Evolutionary conservation across 2,113 vertebrate genomes (phyloP).

Genomic region (Oryzias melastigma): DNA sequence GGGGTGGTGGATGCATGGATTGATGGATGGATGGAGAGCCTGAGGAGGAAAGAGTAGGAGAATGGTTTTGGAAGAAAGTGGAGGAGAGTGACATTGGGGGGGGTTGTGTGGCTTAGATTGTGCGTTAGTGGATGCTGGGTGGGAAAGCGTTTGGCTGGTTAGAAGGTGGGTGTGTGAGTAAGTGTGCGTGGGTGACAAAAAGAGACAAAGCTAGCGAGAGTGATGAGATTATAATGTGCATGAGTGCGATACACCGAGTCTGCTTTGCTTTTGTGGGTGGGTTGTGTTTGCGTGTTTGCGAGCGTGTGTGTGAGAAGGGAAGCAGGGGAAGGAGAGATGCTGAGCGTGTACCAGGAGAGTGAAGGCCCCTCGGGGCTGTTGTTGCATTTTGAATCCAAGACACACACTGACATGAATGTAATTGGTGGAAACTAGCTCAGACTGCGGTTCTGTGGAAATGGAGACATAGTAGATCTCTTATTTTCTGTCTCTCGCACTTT

Average conservation of each 20-base stretch:
- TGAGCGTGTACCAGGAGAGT: constrained; percentile 54
- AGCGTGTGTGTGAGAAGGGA: constrained; percentile 23
- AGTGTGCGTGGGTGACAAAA: constrained; percentile 49
- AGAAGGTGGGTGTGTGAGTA: constrained; percentile 31
- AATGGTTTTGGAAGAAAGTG: constrained; percentile 51
- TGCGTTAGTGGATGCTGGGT: constrained; percentile 22
- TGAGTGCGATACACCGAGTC: constrained; percentile 34
- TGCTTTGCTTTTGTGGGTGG: constrained; percentile 13
- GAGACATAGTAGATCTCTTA: constrained; percentile 47
- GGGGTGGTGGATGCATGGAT: constrained; percentile 6
- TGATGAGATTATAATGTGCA: constrained; percentile 59
- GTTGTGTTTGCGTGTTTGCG: constrained; percentile 26
- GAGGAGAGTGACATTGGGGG: constrained; percentile 38
- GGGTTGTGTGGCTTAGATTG: constrained; percentile 18
- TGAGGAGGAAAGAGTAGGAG: constrained; percentile 56
- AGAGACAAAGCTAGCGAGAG: constrained; percentile 58
- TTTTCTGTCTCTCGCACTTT: constrained; percentile 39
- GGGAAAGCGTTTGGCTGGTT: constrained; percentile 39
- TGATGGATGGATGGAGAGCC: constrained; percentile 71
- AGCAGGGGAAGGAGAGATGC: constrained; percentile 39
- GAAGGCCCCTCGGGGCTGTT: constrained; percentile 67
- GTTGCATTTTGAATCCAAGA: constrained; percentile 73
- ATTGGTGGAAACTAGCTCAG: constrained; percentile 74
- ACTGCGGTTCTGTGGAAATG: constrained; percentile 47
- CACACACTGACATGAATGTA: constrained; percentile 72